Base-by-base conservation (phyloP, 2,113 vertebrate genomes). In the Bothrops jararaca region DNA sequence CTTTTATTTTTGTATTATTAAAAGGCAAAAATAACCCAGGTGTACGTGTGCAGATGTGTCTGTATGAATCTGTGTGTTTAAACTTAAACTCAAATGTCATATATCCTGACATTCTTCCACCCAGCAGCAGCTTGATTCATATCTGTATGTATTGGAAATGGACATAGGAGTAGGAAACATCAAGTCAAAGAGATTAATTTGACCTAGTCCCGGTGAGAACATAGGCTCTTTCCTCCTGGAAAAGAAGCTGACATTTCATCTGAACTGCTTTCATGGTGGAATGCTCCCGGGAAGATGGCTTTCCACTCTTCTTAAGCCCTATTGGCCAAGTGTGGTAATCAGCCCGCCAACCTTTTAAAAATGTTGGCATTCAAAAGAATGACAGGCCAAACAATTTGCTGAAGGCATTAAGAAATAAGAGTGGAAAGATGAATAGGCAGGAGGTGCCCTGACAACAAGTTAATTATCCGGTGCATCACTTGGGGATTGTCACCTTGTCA, bases 391-490 rank as follows among this genome's bases (percentile, higher is more conserved):
- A 34, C 60, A 91, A 92, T 95, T 92, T 1, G 93, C 69, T 45
- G 89, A 89, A 90, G 58, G 80, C 24, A 53, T 91, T 42, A 93
- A 57, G 50, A 86, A 57, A 89, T 0, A 91, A 91, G 90, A 5
- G 93, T 93, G 91, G 85, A 95, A 2, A 94, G 91, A 92, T 85
- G 88, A 86, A 93, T 8, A 56, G 91, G 90, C 86, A 57, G 90
- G 10, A 94, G 90, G 42, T 92, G 64, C 42, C 92, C 94, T 94
- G 92, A 92, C 93, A 90, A 87, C 0, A 2, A 88, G 93, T 95
- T 93, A 94, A 94, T 95, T 90, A 94, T 89, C 95, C 90, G 92
- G 91, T 60, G 88, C 20, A 93, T 96, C 94, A 92, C 93, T 95
- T 74, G 95, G 45, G 94, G 92, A 11, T 92, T 94, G 94, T 92